phyloP scores from a whole-genome alignment of 2,888 invertebrate genomes.

The Caradrina kadenii region DNA sequence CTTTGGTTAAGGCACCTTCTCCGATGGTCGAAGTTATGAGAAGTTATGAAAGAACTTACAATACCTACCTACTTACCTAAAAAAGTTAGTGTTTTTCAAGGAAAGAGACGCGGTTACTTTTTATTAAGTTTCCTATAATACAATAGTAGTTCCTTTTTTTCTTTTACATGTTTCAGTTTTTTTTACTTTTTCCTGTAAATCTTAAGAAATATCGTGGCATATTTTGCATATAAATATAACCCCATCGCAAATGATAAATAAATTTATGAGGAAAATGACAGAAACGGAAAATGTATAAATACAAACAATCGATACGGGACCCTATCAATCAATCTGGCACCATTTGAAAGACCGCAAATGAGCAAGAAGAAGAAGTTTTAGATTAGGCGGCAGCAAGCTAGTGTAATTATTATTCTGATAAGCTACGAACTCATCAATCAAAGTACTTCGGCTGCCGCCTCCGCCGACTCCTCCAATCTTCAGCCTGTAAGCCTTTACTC shows the following conservation, averaged over 20 bases:
- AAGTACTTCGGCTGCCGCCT: conserved; percentile 65
- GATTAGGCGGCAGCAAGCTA: conserved; percentile 62
- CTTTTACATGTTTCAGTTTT: not conserved
- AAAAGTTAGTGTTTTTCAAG: conserved; percentile 14
- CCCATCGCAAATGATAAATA: conserved; percentile 3
- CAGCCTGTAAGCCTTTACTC: conserved; percentile 58
- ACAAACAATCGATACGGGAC: conserved; percentile 41
- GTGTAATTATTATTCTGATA: conserved; percentile 69
- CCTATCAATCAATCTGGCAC: conserved; percentile 63
- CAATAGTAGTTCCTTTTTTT: conserved; percentile 1
- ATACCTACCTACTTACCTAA: not conserved
- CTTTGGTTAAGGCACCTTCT: conserved; percentile 24
- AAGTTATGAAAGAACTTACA: conserved; percentile 29
- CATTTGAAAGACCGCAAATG: conserved; percentile 53
- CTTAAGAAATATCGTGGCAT: not conserved
- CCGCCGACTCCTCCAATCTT: conserved; percentile 62
- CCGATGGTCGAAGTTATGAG: conserved; percentile 28
- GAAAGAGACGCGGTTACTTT: conserved; percentile 17
- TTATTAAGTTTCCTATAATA: conserved; percentile 13
- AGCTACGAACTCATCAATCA: conserved; percentile 76
- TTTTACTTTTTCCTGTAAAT: not conserved
- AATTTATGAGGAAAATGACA: conserved; percentile 13
- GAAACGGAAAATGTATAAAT: conserved; percentile 9
- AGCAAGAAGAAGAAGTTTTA: conserved; percentile 64
- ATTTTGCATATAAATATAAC: not conserved